phyloP scores from a whole-genome alignment of 1,140 invertebrate species.

The Proctacanthus coquilletti region DNA sequence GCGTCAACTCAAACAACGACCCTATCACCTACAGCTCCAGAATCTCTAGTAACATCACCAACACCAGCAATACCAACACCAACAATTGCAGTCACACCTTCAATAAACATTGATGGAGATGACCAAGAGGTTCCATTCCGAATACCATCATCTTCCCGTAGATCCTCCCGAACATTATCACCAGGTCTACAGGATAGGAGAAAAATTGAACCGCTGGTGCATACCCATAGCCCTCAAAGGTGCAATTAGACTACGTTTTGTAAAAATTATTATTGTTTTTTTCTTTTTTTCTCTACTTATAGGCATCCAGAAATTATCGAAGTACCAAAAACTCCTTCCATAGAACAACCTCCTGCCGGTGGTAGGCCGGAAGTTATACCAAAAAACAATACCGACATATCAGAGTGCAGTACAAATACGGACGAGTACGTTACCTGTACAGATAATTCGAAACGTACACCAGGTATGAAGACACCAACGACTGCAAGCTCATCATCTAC shows the following conservation, averaged over 20 bases:
- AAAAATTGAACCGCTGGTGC: background rate
- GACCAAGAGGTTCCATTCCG: background rate
- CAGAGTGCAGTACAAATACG: constrained; percentile 68
- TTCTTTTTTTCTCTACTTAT: constrained; percentile 3
- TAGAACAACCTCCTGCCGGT: too few species aligned
- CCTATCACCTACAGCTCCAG: background rate
- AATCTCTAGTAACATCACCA: background rate
- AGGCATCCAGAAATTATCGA: constrained; percentile 15
- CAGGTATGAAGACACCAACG: constrained; percentile 30
- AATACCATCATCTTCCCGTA: background rate
- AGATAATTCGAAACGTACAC: constrained; percentile 61
- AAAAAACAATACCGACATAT: constrained; percentile 58
- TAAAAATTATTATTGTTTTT: background rate
- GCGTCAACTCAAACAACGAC: background rate
- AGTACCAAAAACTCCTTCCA: too few species aligned
- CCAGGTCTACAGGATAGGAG: background rate
- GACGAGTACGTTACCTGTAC: constrained; percentile 68
- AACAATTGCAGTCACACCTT: constrained; percentile 6
- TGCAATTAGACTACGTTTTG: too few species aligned
- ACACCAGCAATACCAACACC: constrained; percentile 3
- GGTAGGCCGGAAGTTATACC: too few species aligned
- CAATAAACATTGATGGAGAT: constrained; percentile 2
- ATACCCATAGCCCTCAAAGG: background rate
- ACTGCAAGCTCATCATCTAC: constrained; percentile 30
- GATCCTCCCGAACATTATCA: background rate